A percentile compares a stretch with the other conserved stretches of the same genome.
Evolutionary conservation across 2,888 invertebrate genomes (phyloP).

Genomic region (Sericinus montela): DNA sequence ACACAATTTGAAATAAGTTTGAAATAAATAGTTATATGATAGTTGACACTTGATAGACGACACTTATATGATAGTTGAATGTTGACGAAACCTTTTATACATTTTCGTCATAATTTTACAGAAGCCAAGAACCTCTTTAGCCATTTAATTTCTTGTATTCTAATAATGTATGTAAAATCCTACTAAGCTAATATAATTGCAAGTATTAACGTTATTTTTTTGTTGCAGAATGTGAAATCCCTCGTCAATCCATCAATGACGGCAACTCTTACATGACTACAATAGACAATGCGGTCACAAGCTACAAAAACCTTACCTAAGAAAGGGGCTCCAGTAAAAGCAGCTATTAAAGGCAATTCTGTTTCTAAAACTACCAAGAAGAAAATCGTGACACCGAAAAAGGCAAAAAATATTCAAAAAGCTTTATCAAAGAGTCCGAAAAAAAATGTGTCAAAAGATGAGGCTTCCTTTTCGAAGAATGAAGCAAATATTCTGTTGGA

Average conservation of each 20-base stretch:
- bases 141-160: too few relatives aligned
- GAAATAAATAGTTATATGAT: too few relatives aligned
- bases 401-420: constrained; percentile 52
- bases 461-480: constrained; percentile 36
- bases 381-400: constrained; percentile 52
- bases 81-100: too few relatives aligned
- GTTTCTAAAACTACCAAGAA: constrained; percentile 50
- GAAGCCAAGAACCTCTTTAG: too few relatives aligned
- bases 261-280: constrained; percentile 49
- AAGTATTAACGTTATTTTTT: constrained; percentile 30
- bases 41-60: too few relatives aligned
- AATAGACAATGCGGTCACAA: constrained; percentile 73
- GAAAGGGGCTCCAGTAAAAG: constrained; percentile 64
- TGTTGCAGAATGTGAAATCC: constrained; percentile 70
- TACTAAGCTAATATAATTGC: too few relatives aligned
- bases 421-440: constrained; percentile 48
- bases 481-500: constrained; percentile 38
- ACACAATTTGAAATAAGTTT: too few relatives aligned
- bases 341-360: constrained; percentile 48
- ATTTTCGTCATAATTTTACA: too few relatives aligned
- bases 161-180: too few relatives aligned
- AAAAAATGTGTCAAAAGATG: constrained; percentile 48
- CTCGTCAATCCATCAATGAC: constrained; percentile 56
- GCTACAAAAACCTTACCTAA: constrained; percentile 66
- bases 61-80: too few relatives aligned